Evolutionary conservation across 2,113 vertebrate species (phyloP).

Genomic region (Chiloscyllium plagiosum): DNA sequence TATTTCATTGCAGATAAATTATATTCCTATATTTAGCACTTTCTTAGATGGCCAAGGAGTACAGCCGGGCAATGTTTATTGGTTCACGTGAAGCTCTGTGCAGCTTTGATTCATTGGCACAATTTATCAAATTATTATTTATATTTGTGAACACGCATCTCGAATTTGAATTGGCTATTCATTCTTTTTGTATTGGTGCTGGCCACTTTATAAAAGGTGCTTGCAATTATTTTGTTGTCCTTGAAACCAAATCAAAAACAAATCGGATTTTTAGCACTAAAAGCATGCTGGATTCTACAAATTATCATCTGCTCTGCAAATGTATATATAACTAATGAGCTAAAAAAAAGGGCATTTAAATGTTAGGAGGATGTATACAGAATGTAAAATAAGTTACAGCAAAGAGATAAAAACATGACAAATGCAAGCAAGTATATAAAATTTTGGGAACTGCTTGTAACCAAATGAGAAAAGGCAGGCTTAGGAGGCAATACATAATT

Average conservation of each 20-base stretch:
- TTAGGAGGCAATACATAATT: background rate
- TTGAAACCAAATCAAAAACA: background rate
- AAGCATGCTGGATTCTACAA: background rate
- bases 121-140: background rate
- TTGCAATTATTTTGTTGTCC: background rate
- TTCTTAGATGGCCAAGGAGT: background rate
- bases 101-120: background rate
- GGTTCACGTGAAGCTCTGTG: background rate
- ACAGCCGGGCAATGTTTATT: background rate
- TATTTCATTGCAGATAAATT: constrained; percentile 1
- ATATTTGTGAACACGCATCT: background rate
- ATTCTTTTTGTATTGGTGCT: background rate
- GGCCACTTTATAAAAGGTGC: background rate
- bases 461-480: background rate
- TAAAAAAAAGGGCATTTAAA: background rate
- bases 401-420: background rate
- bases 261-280: background rate
- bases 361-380: no score
- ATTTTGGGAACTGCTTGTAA: background rate
- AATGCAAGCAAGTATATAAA: background rate
- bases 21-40: background rate
- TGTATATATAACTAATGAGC: background rate
- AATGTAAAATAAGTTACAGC: background rate
- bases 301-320: background rate
- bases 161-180: background rate